Percentiles rank a stretch among this genome's conserved stretches.
phyloP scores from a whole-genome alignment of 2,888 invertebrate species.

The Caenorhabditis angaria region DNA sequence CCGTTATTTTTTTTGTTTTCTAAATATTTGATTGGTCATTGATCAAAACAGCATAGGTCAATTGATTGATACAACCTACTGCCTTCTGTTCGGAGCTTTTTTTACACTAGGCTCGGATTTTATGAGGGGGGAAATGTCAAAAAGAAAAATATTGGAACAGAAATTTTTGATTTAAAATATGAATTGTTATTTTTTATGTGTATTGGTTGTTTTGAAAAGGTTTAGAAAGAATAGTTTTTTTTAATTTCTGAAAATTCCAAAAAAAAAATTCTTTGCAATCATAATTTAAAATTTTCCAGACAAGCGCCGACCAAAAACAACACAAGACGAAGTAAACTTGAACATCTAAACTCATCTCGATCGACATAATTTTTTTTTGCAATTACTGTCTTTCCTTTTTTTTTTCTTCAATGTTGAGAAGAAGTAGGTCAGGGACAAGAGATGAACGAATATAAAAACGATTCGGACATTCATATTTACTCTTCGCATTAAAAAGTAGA shows the following conservation, averaged over 20 bases:
- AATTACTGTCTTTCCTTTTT: background rate
- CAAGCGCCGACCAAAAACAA: conserved; percentile 10
- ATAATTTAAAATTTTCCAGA: conserved; percentile 6
- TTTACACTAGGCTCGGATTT: background rate
- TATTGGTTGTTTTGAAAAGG: too few relatives aligned
- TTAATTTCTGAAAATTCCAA: too few relatives aligned
- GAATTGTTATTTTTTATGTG: too few relatives aligned
- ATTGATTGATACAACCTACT: background rate
- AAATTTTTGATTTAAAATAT: too few relatives aligned
- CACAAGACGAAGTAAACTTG: background rate
- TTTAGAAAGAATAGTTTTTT: too few relatives aligned
- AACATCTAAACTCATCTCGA: background rate
- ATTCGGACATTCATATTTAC: background rate
- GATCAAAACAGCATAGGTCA: background rate
- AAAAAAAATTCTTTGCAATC: too few relatives aligned
- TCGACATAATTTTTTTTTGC: background rate
- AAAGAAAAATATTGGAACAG: too few relatives aligned
- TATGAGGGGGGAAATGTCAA: too few relatives aligned
- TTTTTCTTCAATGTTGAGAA: background rate
- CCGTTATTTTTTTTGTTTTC: background rate
- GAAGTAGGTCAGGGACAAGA: background rate
- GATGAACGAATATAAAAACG: background rate
- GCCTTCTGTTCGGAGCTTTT: background rate
- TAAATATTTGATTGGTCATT: background rate
- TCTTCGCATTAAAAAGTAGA: background rate